These are phyloP conservation scores for Pocillopora damicornis DNA, from an alignment of 64 coral and sea anemone genomes.

Conservation along the genomic window DNA sequence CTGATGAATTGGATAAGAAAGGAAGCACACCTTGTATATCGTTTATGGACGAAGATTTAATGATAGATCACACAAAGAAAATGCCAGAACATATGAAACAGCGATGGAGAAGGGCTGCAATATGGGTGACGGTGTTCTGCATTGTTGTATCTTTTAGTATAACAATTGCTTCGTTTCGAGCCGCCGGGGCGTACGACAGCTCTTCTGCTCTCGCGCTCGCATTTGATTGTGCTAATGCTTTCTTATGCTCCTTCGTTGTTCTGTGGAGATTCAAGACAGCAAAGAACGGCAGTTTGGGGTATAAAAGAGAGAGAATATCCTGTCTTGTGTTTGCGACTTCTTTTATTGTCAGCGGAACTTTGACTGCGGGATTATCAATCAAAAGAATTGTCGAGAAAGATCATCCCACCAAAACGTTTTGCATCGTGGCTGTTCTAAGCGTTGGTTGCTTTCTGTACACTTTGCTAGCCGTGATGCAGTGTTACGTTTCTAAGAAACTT, in stretches of 20 bases:
- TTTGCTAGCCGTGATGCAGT: neutral
- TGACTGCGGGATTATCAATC: constrained; percentile 16
- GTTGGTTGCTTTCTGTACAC: neutral
- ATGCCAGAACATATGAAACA: neutral
- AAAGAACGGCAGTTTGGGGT: constrained; percentile 5
- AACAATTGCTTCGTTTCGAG: constrained; percentile 23
- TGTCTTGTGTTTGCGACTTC: constrained; percentile 6
- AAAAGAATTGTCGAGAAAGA: constrained; percentile 11
- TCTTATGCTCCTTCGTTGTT: neutral
- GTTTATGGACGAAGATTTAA: constrained; percentile 16
- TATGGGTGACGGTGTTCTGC: constrained; percentile 32
- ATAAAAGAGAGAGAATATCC: neutral
- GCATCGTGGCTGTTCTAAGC: neutral
- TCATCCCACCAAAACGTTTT: neutral
- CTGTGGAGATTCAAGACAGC: constrained; percentile 12
- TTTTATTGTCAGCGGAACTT: neutral
- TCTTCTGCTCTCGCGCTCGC: constrained; percentile 20
- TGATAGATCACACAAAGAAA: constrained; percentile 1
- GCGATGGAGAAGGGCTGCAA: constrained; percentile 17
- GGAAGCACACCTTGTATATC: constrained; percentile 1
- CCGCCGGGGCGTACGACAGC: neutral
- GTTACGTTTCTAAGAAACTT: constrained; percentile 7
- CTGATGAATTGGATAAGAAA: neutral
- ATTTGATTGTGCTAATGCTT: neutral
- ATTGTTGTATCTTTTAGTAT: neutral